phyloP scores from a whole-genome alignment of 2,113 vertebrate species.

The Pithys albifrons region DNA sequence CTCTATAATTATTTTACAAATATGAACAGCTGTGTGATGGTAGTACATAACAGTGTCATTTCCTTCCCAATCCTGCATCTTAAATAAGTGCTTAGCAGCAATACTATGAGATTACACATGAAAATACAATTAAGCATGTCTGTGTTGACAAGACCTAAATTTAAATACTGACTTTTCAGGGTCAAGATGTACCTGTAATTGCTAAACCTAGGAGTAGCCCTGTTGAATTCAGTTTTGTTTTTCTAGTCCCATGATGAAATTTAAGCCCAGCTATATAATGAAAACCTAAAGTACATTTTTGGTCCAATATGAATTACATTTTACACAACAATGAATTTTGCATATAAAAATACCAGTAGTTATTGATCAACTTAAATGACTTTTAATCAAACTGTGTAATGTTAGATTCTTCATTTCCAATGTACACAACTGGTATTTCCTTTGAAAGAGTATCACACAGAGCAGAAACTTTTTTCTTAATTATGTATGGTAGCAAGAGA shows the following conservation, averaged over 20 bases:
- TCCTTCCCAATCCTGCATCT: not conserved
- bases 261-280: not conserved
- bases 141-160: not conserved
- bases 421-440: not conserved
- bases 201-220: not conserved
- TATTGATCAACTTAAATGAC: not conserved
- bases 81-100: not conserved
- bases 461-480: not conserved
- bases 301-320: not conserved
- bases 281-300: not conserved
- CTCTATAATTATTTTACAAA: not conserved
- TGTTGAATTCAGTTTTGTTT: not conserved
- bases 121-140: not conserved
- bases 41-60: not conserved
- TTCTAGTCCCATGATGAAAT: not conserved
- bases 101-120: not conserved
- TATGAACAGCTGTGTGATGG: not conserved
- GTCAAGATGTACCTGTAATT: not conserved
- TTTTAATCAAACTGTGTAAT: not conserved
- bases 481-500: not conserved
- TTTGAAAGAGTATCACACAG: not conserved
- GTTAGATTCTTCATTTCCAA: not conserved
- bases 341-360: not conserved
- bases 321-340: not conserved
- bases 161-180: not conserved